A percentile compares a stretch with the other conserved stretches of the same genome.
Evolutionary conservation across 2,888 invertebrate genomes (phyloP).

Genomic region (Siphlonurus alternatus): DNA sequence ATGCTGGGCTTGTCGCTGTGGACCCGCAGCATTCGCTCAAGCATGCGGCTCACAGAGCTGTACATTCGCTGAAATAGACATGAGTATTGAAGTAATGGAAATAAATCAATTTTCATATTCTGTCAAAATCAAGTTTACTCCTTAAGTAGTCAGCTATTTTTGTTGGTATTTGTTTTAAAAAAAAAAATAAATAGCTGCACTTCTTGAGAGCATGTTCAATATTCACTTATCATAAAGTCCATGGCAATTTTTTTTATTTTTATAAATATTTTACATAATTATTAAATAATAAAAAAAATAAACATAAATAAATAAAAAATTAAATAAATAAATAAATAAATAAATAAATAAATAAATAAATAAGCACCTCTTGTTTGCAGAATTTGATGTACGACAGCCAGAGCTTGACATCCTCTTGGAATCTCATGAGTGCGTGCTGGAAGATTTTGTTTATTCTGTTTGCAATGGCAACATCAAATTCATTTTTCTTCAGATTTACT

Average conservation of each 20-base stretch:
- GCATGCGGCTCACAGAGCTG: constrained; percentile 23
- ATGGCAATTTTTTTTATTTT: too few species aligned
- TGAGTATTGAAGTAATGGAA: too few species aligned
- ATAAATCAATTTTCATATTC: too few species aligned
- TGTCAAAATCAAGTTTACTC: too few species aligned
- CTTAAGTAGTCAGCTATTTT: too few species aligned
- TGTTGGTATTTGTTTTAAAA: too few species aligned
- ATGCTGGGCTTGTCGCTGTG: constrained; percentile 55
- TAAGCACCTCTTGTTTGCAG: constrained; percentile 45
- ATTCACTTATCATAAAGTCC: too few species aligned
- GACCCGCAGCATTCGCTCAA: constrained; percentile 34
- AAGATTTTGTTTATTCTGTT: constrained; percentile 57
- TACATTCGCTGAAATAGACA: constrained; percentile 23
- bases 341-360: constrained; percentile 32
- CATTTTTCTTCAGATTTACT: constrained; percentile 40
- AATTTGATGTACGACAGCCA: constrained; percentile 69
- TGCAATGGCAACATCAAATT: constrained; percentile 50
- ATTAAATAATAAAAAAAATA: too few species aligned
- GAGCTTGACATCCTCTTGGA: constrained; percentile 52
- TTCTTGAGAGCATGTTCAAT: too few species aligned
- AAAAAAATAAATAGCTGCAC: too few species aligned
- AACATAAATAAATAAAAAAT: neutral
- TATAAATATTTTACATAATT: too few species aligned
- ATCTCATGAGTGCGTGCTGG: constrained; percentile 47
- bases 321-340: constrained; percentile 7